Base-by-base conservation (phyloP, 1,140 invertebrate genomes). In the Alviniconcha marisindica region DNA sequence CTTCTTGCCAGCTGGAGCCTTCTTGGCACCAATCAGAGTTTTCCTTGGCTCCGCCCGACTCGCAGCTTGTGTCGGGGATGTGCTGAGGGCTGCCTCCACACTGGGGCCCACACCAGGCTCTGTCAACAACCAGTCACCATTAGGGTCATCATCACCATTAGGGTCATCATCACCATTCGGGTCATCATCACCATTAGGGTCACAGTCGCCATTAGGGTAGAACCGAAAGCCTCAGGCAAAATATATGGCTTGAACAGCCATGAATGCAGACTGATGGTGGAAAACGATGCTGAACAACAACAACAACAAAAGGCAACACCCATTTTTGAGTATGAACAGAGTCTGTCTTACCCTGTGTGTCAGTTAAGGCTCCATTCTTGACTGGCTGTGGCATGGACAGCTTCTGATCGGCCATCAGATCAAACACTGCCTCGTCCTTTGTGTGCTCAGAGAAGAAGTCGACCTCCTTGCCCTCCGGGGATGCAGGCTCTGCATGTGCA, bases 401-500 rank as follows among this genome's bases (percentile, higher is more conserved):
- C 63, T 85, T 90, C 66, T 85, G 86, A 77, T 83, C 86, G 31
- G 90, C 90, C 60, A 85, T 66, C 14, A 91, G 63, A 51, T 63
- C 31, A 38, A 82, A 74, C n/a, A 63, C 24, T 42, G 60, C 56
- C 24, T 63, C 60, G 60, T 73, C 71, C 60, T 84, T 36, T 24
- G 89, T 88, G 83, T 90, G 96, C 88, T 96, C 96, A 84, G 95
- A 95, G 92, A 98, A 98, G 92, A 98, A 98, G 91, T 98, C 97
- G 14, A 96, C 93, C 90, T 97, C 96, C 84, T 95, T 94, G 28
- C 85, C 77, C 33, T 87, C 82, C 54, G 91, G 87, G 24, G 90
- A 89, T 40, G 84, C 83, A 14, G 87, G 84, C n/a, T 86, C 85
- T 54, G 77, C 42, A 31, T 83, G 80, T 24, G 31, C 48, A n/a